Conservation (phyloP, 2,797 vertebrate genomes). For the Sebastes taczanowskii region DNA sequence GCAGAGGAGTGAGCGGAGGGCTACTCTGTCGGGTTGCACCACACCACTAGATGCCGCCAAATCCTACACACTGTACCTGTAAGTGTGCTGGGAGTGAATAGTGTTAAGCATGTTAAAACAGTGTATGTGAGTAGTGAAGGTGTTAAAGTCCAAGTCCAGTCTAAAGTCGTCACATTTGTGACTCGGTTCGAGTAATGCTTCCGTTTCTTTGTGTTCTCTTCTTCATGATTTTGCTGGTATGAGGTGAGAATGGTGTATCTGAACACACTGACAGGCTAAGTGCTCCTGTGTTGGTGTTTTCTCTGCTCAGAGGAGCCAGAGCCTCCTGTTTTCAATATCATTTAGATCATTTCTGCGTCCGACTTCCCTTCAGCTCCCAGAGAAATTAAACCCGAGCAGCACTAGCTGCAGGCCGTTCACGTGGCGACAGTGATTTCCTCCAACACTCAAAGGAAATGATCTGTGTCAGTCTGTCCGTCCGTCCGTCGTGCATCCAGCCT, state of each 20-base stretch:
- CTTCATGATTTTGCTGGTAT: neutral
- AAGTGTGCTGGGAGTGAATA: no score
- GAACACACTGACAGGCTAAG: neutral
- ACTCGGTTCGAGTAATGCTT: neutral
- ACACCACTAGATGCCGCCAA: no score
- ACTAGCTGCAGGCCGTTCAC: constrained; percentile 1
- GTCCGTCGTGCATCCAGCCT: neutral
- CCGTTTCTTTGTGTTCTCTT: no score
- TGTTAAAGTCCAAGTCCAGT: no score
- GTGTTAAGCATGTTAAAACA: no score
- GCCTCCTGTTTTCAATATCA: neutral
- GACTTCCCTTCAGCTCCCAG: neutral
- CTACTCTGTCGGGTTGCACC: fast-evolving
- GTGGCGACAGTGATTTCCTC: constrained; percentile 32
- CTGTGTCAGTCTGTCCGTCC: constrained; percentile 32
- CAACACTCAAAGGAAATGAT: constrained; percentile 48
- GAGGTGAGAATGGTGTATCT: neutral
- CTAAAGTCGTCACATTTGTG: no score
- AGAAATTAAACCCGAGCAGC: neutral
- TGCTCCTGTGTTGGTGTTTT: neutral
- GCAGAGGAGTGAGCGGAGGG: no score
- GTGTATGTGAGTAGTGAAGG: no score
- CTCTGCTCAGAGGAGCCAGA: neutral
- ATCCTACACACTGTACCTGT: no score
- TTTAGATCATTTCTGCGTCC: neutral